Conservation (phyloP, 2,113 vertebrate species). For the Gymnorhina tibicen region DNA sequence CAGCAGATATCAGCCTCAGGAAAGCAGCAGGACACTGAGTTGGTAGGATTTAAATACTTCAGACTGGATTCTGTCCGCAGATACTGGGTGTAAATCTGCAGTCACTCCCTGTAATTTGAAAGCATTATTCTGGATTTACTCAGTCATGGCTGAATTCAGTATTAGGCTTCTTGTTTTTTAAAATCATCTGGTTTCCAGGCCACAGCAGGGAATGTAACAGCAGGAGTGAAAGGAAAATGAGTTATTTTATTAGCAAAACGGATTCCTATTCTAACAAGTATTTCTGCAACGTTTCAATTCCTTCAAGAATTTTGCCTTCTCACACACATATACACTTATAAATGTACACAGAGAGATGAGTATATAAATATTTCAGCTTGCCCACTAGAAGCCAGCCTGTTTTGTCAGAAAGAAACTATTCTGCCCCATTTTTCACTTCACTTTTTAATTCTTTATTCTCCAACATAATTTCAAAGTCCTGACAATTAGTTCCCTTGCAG, state of each 20-base stretch:
- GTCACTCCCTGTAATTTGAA: background rate
- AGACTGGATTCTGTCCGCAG: background rate
- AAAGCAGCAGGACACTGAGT: background rate
- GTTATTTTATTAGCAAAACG: slow-evolving; percentile 32
- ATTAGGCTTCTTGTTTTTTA: background rate
- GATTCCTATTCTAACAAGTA: background rate
- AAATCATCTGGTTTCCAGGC: slow-evolving; percentile 1
- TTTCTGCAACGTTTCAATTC: background rate
- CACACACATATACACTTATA: background rate
- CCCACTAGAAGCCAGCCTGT: background rate
- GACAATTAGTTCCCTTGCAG: background rate
- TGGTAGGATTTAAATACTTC: slow-evolving; percentile 4
- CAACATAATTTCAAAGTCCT: background rate
- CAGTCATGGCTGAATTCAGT: background rate
- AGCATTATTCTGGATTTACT: background rate
- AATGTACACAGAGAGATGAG: background rate
- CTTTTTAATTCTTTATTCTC: background rate
- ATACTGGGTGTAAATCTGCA: background rate
- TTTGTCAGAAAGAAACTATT: background rate
- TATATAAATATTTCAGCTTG: background rate
- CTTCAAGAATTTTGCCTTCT: background rate
- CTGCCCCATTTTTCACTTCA: background rate
- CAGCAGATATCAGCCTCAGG: background rate
- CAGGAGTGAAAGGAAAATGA: background rate
- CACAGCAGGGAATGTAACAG: background rate